Evolutionary conservation across 2,797 vertebrate species (phyloP), one percentile per base, ranked within the genome.

Genomic region (Arrhamphus sclerolepis): DNA sequence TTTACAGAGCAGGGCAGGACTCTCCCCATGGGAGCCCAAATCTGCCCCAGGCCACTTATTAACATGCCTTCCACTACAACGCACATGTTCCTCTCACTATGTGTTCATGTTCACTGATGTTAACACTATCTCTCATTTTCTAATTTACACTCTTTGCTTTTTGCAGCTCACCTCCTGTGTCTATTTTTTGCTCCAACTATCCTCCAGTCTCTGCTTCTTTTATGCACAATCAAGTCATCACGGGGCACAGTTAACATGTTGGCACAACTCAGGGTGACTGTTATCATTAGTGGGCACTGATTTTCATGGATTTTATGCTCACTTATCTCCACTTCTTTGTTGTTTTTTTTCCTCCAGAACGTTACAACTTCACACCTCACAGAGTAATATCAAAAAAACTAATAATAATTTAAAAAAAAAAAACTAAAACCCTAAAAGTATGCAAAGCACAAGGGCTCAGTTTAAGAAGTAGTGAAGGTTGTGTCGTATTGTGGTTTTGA

Each of bases 21-120:
- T 71, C 82, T 70, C 84, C 83, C 84, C 84, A 58, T 70, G 86
- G 85, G 88, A 85, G 67, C 68, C 72, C 68, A 70, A 75, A 81
- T 77, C 73, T 72, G 88, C 87, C 83, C 82, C 75, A 69, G 79
- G 88, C 83, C 85, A 66, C 75, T 84, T 83, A 89, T 91, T 91
- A 90, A 91, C 88, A 86, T 83, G 87, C 88, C 75, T 86, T 91
- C 81, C 84, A 82, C 85, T 67, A 56, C 59, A 5, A 85, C 78
- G 70, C 85, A 87, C 81, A 85, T 87, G 87, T 86, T 84, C 77
- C 82, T 56, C 79, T 78, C 70, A 17, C 70, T 63, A 60, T 55
- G 72, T 68, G 75, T 58, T 78, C 75, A 55, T 69, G 77, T 60
- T 77, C 50, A 22, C 73, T 78, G 46, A 75, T 79, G 78, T 80